Percentiles rank a stretch among this genome's conserved stretches.
These are phyloP conservation scores for Melanitta fusca DNA, from an alignment of 2,797 vertebrate species.

Conservation along the genomic window DNA sequence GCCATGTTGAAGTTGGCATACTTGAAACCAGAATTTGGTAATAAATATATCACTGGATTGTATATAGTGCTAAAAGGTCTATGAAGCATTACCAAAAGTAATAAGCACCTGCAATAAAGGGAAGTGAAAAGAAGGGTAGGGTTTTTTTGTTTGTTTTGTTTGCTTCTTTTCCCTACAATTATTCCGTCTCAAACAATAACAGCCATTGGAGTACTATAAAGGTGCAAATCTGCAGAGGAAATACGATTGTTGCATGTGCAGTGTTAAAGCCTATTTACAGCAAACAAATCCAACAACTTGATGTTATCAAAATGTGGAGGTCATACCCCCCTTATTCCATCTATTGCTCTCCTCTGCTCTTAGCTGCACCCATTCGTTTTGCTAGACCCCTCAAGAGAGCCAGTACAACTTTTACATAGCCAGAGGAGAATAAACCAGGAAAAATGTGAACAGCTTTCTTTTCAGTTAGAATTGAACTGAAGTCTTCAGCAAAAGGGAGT, in stretches of 20 bases:
- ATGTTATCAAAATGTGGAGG: neutral
- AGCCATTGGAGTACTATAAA: neutral
- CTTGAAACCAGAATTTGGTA: neutral
- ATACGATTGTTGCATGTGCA: neutral
- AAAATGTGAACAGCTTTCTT: neutral
- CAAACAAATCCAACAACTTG: neutral
- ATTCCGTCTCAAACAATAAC: neutral
- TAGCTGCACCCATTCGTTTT: neutral
- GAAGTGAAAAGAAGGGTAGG: neutral
- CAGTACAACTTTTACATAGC: neutral
- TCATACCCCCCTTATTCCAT: neutral
- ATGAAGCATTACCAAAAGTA: neutral
- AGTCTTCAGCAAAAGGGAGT: neutral
- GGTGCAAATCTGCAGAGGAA: neutral
- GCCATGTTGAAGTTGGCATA: neutral
- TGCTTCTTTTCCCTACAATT: neutral
- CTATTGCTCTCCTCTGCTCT: neutral
- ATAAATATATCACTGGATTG: neutral
- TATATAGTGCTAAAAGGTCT: neutral
- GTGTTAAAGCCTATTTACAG: neutral
- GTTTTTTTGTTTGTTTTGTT: no score
- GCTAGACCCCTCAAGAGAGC: neutral
- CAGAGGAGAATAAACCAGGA: neutral
- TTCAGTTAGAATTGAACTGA: neutral
- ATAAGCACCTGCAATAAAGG: neutral